Percentiles rank a stretch among this genome's conserved stretches.
Evolutionary conservation across 1,140 invertebrate species (phyloP).

Genomic region (Drosophila pandora): DNA sequence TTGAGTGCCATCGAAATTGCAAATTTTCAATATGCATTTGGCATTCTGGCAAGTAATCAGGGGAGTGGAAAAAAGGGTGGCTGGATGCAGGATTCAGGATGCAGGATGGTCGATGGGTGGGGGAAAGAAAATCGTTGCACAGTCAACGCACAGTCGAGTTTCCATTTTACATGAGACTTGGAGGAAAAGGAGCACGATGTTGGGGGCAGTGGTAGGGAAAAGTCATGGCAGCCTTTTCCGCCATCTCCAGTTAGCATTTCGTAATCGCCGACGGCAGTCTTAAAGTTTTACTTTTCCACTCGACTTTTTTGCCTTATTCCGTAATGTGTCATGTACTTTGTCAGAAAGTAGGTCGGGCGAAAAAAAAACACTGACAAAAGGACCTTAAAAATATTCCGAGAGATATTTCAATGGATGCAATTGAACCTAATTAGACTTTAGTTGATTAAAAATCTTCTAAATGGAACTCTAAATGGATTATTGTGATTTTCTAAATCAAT

Average conservation of each 20-base stretch:
- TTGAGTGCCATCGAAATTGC: conserved; percentile 79
- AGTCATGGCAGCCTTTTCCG: conserved; percentile 67
- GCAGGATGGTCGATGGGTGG: not conserved
- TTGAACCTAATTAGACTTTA: conserved; percentile 42
- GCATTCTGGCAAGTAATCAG: conserved; percentile 42
- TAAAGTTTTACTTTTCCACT: conserved; percentile 28
- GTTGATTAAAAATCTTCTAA: conserved; percentile 21
- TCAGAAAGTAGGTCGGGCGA: conserved; percentile 58
- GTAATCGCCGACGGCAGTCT: conserved; percentile 28
- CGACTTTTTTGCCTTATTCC: conserved; percentile 14
- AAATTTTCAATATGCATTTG: conserved; percentile 76
- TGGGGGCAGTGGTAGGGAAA: conserved; percentile 18
- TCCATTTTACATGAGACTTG: conserved; percentile 62
- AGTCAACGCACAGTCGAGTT: conserved; percentile 41
- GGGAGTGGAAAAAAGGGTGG: not conserved
- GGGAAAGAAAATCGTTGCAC: conserved; percentile 9
- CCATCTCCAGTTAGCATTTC: conserved; percentile 40
- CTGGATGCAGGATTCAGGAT: not conserved
- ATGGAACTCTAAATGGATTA: not conserved
- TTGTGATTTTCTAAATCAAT: not conserved
- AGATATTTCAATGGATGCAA: conserved; percentile 59
- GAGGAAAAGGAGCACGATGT: not conserved
- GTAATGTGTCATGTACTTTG: conserved; percentile 40
- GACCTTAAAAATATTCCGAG: conserved; percentile 30
- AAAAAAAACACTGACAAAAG: conserved; percentile 42